Conservation (phyloP, 2,797 vertebrate genomes). For the Trematomus bernacchii region DNA sequence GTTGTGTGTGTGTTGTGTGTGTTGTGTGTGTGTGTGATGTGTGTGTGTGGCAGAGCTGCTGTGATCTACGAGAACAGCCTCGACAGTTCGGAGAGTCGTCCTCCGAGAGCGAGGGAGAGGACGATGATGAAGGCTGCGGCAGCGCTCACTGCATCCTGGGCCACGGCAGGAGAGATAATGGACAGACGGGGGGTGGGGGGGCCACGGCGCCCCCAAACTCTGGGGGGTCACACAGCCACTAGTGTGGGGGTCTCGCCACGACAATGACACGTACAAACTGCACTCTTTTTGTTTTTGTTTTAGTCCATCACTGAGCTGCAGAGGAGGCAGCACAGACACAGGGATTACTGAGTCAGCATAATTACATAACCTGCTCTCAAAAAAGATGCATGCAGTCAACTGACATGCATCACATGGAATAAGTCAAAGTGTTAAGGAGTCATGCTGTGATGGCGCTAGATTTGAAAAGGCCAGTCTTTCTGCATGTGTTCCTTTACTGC, state of each 20-base stretch:
- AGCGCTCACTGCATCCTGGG: conserved; percentile 93
- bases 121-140: conserved; percentile 92
- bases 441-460: not conserved
- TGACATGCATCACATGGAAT: not conserved
- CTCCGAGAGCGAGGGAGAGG: conserved; percentile 93
- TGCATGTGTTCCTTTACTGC: conserved; percentile 18
- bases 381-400: conserved; percentile 11
- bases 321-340: conserved; percentile 19
- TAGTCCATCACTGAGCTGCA: conserved; percentile 63
- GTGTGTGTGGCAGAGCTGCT: conserved; percentile 88
- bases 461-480: not conserved
- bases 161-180: conserved; percentile 85
- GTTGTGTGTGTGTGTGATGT: no score
- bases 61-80: conserved; percentile 95
- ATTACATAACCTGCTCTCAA: conserved; percentile 5
- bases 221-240: conserved; percentile 82
- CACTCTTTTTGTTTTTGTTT: conserved; percentile 63
- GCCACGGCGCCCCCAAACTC: conserved; percentile 79
- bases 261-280: conserved; percentile 62
- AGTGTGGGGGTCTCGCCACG: conserved; percentile 52
- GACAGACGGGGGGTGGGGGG: conserved; percentile 70
- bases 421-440: not conserved
- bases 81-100: conserved; percentile 93
- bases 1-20: no score
- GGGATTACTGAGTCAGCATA: conserved; percentile 18